These are phyloP conservation scores for Indicator maculatus DNA, from an alignment of 2,113 vertebrate species.

Conservation along the genomic window DNA sequence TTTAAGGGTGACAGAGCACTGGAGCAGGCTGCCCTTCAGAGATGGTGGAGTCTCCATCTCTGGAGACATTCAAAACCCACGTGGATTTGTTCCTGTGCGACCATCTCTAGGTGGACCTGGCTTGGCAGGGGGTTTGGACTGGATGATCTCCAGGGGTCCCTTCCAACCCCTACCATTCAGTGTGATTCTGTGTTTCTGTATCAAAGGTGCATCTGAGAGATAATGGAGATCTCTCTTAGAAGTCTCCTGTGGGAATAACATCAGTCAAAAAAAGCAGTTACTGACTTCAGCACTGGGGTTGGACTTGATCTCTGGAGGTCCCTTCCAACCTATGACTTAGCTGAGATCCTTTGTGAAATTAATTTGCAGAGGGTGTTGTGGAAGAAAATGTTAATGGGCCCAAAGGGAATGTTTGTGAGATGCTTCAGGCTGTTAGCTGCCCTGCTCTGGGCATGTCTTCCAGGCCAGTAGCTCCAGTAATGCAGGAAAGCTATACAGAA, in stretches of 20 bases:
- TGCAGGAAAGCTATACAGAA: background rate
- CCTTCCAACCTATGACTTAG: background rate
- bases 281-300: background rate
- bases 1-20: no score
- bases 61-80: no score
- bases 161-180: no score
- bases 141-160: no score
- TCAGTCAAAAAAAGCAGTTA: background rate
- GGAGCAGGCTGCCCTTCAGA: no score
- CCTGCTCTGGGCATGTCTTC: background rate
- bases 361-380: background rate
- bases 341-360: background rate
- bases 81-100: no score
- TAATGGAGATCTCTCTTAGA: background rate
- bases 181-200: no score
- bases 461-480: background rate
- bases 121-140: no score
- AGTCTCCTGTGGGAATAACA: background rate
- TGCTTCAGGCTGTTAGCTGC: background rate
- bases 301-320: no score
- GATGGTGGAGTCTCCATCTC: no score
- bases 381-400: background rate
- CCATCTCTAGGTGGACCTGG: no score
- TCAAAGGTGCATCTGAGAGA: background rate
- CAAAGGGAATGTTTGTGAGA: background rate